Percentiles rank a stretch among this genome's conserved stretches.
These are phyloP conservation scores for Coranthus polyacanthus DNA, from an alignment of 2,797 vertebrate genomes.

Conservation along the genomic window DNA sequence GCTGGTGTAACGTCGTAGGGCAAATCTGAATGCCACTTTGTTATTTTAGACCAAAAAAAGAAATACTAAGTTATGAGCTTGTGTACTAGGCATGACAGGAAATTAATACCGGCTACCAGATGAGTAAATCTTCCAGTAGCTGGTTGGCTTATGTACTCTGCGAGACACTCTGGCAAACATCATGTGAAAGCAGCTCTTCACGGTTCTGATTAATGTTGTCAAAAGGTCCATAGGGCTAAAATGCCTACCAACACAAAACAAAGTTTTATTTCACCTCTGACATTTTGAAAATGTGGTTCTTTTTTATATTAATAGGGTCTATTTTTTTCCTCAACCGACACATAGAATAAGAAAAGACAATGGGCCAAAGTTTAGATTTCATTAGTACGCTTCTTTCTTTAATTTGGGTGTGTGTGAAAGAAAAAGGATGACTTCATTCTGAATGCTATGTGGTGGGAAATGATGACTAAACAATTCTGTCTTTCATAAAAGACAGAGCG, in stretches of 20 bases:
- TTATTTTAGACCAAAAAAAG: conserved; percentile 44
- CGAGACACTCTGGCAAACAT: conserved; percentile 23
- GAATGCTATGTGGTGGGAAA: neutral
- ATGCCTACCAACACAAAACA: neutral
- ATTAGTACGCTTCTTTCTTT: conserved; percentile 6
- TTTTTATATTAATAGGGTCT: neutral
- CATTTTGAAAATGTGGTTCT: neutral
- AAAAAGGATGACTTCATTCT: conserved; percentile 1
- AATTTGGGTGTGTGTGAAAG: neutral
- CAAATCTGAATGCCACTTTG: conserved; percentile 49
- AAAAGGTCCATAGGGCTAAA: conserved; percentile 7
- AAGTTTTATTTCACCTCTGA: neutral
- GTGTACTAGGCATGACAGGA: conserved; percentile 33
- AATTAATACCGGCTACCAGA: conserved; percentile 38
- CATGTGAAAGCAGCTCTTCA: conserved; percentile 22
- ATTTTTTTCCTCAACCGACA: neutral
- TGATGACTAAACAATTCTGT: conserved; percentile 20
- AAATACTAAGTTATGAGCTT: conserved; percentile 15
- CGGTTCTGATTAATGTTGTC: conserved; percentile 15
- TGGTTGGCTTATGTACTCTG: conserved; percentile 15
- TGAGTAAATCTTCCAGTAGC: conserved; percentile 28
- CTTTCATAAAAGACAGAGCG: conserved; percentile 29
- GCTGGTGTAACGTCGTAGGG: conserved; percentile 19
- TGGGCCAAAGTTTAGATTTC: neutral
- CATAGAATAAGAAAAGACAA: neutral